Conservation (phyloP, 2,888 invertebrate genomes). For the Dorcus parallelipipedus region DNA sequence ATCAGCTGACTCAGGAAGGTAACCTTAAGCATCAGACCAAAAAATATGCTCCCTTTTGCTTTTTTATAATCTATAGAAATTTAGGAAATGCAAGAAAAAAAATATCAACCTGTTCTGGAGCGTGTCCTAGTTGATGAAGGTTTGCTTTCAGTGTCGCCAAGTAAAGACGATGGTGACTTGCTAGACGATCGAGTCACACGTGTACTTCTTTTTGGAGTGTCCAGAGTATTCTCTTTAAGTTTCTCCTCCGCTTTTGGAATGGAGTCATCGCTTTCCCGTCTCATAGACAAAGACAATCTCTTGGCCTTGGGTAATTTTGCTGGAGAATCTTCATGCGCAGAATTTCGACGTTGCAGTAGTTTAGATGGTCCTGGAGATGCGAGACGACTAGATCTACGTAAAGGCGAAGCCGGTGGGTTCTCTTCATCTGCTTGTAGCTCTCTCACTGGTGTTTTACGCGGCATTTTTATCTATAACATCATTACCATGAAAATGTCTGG, state of each 20-base stretch:
- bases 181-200: constrained; percentile 12
- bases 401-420: constrained; percentile 1
- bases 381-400: constrained; percentile 12
- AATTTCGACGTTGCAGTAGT: constrained; percentile 18
- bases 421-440: constrained; percentile 10
- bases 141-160: background rate
- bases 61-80: background rate
- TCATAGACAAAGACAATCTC: constrained; percentile 19
- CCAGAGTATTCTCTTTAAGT: background rate
- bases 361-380: constrained; percentile 17
- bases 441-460: constrained; percentile 11
- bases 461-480: constrained; percentile 9
- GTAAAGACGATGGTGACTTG: constrained; percentile 20
- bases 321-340: constrained; percentile 14
- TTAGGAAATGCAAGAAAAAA: constrained; percentile 1
- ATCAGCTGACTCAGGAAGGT: too few species aligned
- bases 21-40: background rate
- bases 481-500: too few species aligned
- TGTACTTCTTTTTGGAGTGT: background rate
- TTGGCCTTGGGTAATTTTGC: constrained; percentile 14
- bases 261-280: constrained; percentile 8
- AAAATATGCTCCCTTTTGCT: background rate
- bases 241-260: constrained; percentile 3
- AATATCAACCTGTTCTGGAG: constrained; percentile 15
- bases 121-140: constrained; percentile 9